Evolutionary conservation across 2,113 vertebrate species (phyloP), one percentile per base, ranked within the genome.

Genomic region (Xenopus borealis): DNA sequence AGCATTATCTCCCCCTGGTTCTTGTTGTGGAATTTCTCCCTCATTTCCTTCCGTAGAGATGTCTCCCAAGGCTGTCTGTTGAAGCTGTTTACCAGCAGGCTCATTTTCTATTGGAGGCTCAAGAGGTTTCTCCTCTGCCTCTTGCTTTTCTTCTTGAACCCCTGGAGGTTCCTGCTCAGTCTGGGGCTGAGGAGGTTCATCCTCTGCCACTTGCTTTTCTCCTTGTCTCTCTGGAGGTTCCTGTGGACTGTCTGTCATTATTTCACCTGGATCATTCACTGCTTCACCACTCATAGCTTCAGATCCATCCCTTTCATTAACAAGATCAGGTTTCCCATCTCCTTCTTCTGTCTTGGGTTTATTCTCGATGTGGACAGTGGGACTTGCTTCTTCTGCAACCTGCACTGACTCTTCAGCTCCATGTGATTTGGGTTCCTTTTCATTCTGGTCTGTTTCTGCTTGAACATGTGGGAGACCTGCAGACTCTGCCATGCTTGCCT

Each of bases 401-500:
- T 27, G 23, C 3, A 27, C 23, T 27, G 23, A 27, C 23, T 27
- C 23, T 27, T 27, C 23, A 27, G 17, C 53, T 19, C 52, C 70
- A 10, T 40, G 53, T 40, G 33, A 40, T 40, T 40, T 40, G 33
- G 33, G 33, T 40, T 40, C 33, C 33, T 40, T 40, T 4, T 40
- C 33, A 40, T 40, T 40, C 33, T 4, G 33, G 33, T 40, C 8
- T 40, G 33, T 40, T 40, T 2, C 33, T 40, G 33, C 33, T 40
- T 40, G 6, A 40, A 40, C 33, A 9, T 40, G 33, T 30, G 40
- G n/a, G 20, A 73, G 70, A 70, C 72, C 65, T 61, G 72, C 53
- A 13, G 64, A 14, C 64, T 75, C 72, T 67, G 72, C 72, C 72
- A 75, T 75, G 55, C 72, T 75, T 40, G 6, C 20, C 14, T 30